Evolutionary conservation across 2,888 invertebrate genomes (phyloP), one percentile per base, ranked within the genome.

Genomic region (Temnothorax ravouxi): DNA sequence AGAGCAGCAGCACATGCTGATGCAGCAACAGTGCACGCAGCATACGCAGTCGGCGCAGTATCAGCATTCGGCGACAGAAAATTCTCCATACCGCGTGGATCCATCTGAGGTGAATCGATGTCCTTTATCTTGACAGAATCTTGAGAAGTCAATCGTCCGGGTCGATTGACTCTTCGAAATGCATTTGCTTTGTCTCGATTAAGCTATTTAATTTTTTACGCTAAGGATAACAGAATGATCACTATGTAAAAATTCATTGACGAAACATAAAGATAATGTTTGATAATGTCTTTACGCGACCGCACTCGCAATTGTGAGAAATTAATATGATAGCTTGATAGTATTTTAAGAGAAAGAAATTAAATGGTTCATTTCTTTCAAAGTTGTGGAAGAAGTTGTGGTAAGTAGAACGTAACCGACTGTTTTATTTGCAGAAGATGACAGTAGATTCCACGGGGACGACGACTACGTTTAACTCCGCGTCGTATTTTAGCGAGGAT

Each of bases 401-500:
- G 4, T 25, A 25, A 25, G 25, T 52, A n/a, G 34, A 82, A 75
- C 34, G 41, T 88, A 83, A 89, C 41, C 38, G 38, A 79, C 64
- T 87, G 29, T 88, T 89, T 82, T 85, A 54, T 90, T 89, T 90
- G 1, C 89, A 90, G 90, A 88, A 85, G 75, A 83, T 81, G 74
- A 76, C 76, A 56, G 83, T 90, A 81, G 84, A 88, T 80, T 74
- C 88, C 61, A 84, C 87, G 66, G 59, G 88, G 82, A 83, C 91
- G 77, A 88, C 92, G 76, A 88, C 92, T 76, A 94, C 94, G 91
- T 94, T 94, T 86, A 95, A 94, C 89, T 94, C 94, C 47, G 93
- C 94, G 29, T 93, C 94, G 61, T 95, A 94, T 87, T 95, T 95
- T 85, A 93, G 90, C 84, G 94, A 95, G 85, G 94, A 94, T 92